These are phyloP conservation scores for Conopomorpha cramerella DNA, from an alignment of 1,140 invertebrate genomes.

Conservation along the genomic window DNA sequence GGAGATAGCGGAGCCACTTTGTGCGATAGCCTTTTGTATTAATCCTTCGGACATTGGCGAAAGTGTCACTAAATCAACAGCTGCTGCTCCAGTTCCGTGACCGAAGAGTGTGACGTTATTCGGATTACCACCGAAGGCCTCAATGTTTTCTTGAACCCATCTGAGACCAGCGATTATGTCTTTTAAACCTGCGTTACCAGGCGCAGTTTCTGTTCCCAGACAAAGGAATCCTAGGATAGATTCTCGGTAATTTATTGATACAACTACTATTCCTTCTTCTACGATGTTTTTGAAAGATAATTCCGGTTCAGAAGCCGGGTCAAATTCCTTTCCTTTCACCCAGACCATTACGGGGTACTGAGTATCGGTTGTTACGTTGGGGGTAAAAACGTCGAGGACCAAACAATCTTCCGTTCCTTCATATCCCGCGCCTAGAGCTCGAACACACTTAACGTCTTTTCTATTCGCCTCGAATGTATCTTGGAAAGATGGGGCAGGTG, in stretches of 20 bases:
- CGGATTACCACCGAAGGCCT: slow-evolving; percentile 86
- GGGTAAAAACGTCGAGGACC: slow-evolving; percentile 24
- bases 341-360: slow-evolving; percentile 43
- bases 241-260: slow-evolving; percentile 34
- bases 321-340: slow-evolving; percentile 42
- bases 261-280: slow-evolving; percentile 26
- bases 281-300: slow-evolving; percentile 31
- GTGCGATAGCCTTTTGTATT: slow-evolving; percentile 53
- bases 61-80: slow-evolving; percentile 76
- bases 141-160: slow-evolving; percentile 91
- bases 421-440: slow-evolving; percentile 24
- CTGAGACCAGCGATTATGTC: slow-evolving; percentile 90
- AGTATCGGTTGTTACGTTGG: slow-evolving; percentile 11
- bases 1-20: slow-evolving; percentile 54
- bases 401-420: slow-evolving; percentile 49
- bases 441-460: slow-evolving; percentile 29
- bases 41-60: slow-evolving; percentile 40
- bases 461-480: slow-evolving; percentile 25
- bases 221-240: slow-evolving; percentile 62
- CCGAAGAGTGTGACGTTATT: slow-evolving; percentile 89
- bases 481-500: slow-evolving; percentile 24
- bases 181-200: slow-evolving; percentile 91
- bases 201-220: slow-evolving; percentile 64
- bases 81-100: slow-evolving; percentile 91
- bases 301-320: slow-evolving; percentile 15